These are phyloP conservation scores for Drosophila sturtevanti DNA, from an alignment of 1,140 invertebrate species.

Conservation along the genomic window DNA sequence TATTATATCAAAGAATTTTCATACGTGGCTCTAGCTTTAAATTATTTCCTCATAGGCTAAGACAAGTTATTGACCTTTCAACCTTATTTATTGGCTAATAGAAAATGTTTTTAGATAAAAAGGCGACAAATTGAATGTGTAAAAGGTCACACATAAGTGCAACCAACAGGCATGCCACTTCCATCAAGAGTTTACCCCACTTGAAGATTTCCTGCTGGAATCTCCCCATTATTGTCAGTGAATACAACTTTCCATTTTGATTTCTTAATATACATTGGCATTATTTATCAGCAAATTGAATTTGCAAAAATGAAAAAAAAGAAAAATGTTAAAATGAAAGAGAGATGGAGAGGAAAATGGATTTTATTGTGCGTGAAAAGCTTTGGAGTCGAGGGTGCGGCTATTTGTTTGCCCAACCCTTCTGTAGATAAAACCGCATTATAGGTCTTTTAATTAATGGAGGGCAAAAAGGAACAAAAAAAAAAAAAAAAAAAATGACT, in stretches of 20 bases:
- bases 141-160: slow-evolving; percentile 77
- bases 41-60: neutral
- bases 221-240: slow-evolving; percentile 15
- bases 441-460: slow-evolving; percentile 69
- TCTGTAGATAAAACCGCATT: slow-evolving; percentile 68
- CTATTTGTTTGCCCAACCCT: slow-evolving; percentile 43
- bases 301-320: slow-evolving; percentile 44
- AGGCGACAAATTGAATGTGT: slow-evolving; percentile 80
- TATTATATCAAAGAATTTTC: neutral
- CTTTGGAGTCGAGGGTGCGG: slow-evolving; percentile 40
- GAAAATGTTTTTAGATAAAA: slow-evolving; percentile 79
- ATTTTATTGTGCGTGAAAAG: slow-evolving; percentile 70
- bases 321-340: neutral
- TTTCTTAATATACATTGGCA: slow-evolving; percentile 46
- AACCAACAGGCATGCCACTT: slow-evolving; percentile 73
- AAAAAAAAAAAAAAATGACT: slow-evolving; percentile 34
- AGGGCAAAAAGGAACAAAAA: neutral
- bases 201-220: slow-evolving; percentile 50
- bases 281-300: slow-evolving; percentile 73
- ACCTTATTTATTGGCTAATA: slow-evolving; percentile 49
- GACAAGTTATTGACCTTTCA: slow-evolving; percentile 21
- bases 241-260: slow-evolving; percentile 52
- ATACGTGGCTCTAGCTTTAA: neutral
- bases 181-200: slow-evolving; percentile 16
- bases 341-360: neutral